Base-by-base conservation (phyloP, 2,888 invertebrate species). In the Lordiphosa fenestrarum region DNA sequence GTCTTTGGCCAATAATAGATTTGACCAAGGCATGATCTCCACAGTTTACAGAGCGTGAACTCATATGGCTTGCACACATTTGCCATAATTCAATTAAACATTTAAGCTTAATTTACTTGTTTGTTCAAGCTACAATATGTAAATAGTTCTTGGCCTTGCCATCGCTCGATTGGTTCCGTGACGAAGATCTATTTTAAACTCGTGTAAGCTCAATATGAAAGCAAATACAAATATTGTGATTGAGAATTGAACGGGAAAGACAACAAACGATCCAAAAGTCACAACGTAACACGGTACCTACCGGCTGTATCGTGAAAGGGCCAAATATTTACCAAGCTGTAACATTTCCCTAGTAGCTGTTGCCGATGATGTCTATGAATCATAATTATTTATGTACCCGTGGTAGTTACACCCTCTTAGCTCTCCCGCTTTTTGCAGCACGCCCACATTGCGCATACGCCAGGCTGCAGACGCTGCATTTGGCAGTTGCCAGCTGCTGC, bases 361-460 rank as follows among this genome's bases (percentile, higher is more conserved):
- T 7, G 30, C 7, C 9, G 30, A 15, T 30, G 30, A 9, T 30
- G 30, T 30, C 30, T 30, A 30, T 30, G 15, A 6, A 13, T 33
- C 35, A 46, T 46, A 35, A 15, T 46, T 15, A 35, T 46, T 19
- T 46, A 30, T 30, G 25, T 25, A 19, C 4, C 13, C 19, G 12
- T 25, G 6, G 25, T 25, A 25, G 25, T 25, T 25, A 25, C 25
- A 25, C 25, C 25, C 25, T 41, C 41, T 25, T 23, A 6, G 23
- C 21, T 21, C 33, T 35, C 25, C 25, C 3, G 25, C 25, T 25
- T 47, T 47, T 33, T 12, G 48, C 48, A 38, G 25, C 37, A 36
- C 71, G 71, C 71, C 71, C 58, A 71, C 71, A 75, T 71, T 71
- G 75, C 75, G 57, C 63, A 71, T 71, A 66, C 62, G 72, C 2